These are phyloP conservation scores for Lagenorhynchus albirostris DNA, from an alignment of 2,113 vertebrate genomes.

Conservation along the genomic window DNA sequence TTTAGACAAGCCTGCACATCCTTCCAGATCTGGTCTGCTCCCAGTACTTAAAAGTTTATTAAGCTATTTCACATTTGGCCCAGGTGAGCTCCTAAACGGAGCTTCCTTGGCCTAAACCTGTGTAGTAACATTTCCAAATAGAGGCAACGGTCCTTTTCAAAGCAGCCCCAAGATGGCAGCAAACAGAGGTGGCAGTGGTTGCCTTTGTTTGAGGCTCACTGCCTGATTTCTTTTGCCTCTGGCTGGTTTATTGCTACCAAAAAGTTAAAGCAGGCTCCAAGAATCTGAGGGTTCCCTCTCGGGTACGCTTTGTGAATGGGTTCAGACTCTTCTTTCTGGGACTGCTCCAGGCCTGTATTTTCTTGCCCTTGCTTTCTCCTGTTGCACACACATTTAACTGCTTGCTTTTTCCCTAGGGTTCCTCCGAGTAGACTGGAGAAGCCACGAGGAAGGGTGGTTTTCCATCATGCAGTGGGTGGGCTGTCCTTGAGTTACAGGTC, in stretches of 20 bases:
- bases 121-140: background rate
- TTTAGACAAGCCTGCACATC: background rate
- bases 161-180: background rate
- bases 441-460: background rate
- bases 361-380: background rate
- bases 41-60: background rate
- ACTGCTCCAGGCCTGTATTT: background rate
- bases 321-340: background rate
- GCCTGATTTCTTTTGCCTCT: background rate
- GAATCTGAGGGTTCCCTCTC: background rate
- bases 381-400: background rate
- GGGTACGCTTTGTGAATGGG: background rate
- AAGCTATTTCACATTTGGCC: slow-evolving; percentile 8
- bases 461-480: background rate
- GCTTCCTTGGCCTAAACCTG: background rate
- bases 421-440: background rate
- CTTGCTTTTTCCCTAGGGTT: background rate
- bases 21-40: background rate
- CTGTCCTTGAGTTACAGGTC: background rate
- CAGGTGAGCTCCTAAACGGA: background rate
- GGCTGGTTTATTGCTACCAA: background rate
- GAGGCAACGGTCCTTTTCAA: background rate
- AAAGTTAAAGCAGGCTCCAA: background rate
- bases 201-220: background rate
- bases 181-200: background rate